phyloP scores from a whole-genome alignment of 2,113 vertebrate species.

The Hippopotamus amphibius region DNA sequence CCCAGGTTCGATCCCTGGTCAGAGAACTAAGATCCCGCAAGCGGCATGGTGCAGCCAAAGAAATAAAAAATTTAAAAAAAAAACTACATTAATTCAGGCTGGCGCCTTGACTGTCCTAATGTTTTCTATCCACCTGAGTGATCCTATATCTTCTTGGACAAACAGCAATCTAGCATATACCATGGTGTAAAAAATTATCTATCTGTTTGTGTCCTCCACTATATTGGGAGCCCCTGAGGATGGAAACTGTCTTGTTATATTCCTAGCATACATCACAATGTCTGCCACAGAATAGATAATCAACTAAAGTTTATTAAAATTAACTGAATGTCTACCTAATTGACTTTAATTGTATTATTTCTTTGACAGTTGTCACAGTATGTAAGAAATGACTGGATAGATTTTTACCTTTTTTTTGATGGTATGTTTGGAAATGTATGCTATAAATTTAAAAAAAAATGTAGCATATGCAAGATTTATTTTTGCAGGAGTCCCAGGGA shows the following conservation, averaged over 20 bases:
- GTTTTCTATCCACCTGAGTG: background rate
- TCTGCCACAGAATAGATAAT: background rate
- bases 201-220: background rate
- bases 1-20: no score
- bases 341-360: background rate
- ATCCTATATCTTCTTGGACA: background rate
- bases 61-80: no score
- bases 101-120: background rate
- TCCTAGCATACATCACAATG: background rate
- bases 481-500: background rate
- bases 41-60: no score
- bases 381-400: background rate
- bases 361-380: background rate
- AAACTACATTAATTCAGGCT: background rate
- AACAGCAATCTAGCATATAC: background rate
- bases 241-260: background rate
- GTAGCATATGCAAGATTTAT: background rate
- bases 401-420: background rate
- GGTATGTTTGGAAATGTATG: background rate
- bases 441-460: background rate
- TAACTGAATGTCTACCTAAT: background rate
- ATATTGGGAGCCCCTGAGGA: background rate
- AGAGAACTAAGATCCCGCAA: no score
- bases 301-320: slow-evolving; percentile 11
- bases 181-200: background rate